Conservation (phyloP, 2,888 invertebrate genomes). For the Polymixis flavicincta region DNA sequence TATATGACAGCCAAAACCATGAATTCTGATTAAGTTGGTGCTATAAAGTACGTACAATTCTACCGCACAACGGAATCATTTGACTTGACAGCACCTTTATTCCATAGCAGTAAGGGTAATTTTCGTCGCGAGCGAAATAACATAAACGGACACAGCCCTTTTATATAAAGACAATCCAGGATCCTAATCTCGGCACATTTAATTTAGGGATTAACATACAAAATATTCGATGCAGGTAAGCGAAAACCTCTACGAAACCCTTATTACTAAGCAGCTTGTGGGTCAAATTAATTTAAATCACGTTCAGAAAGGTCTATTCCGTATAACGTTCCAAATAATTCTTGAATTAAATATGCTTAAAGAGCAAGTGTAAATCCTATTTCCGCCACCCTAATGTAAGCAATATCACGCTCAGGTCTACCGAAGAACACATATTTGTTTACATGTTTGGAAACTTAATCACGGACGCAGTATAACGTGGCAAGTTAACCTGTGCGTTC, state of each 20-base stretch:
- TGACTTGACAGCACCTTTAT: too few relatives aligned
- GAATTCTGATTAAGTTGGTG: slow-evolving; percentile 8
- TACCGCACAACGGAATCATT: background rate
- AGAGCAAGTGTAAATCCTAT: slow-evolving; percentile 37
- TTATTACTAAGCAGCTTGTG: slow-evolving; percentile 56
- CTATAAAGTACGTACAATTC: background rate
- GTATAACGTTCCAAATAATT: slow-evolving; percentile 26
- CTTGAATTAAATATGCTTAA: slow-evolving; percentile 47
- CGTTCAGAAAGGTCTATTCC: slow-evolving; percentile 26
- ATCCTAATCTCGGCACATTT: slow-evolving; percentile 23
- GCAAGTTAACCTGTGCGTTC: background rate
- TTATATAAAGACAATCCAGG: slow-evolving; percentile 21
- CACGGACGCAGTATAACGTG: background rate
- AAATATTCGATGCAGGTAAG: slow-evolving; percentile 24
- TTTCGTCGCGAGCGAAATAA: background rate
- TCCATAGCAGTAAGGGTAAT: background rate
- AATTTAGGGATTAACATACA: slow-evolving; percentile 37
- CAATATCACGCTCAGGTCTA: background rate
- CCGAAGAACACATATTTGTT: background rate
- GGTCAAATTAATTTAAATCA: slow-evolving; percentile 64
- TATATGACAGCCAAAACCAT: background rate
- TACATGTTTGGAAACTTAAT: background rate
- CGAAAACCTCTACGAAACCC: slow-evolving; percentile 35
- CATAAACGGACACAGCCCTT: background rate
- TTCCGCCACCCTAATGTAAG: background rate